Percentiles rank a stretch among this genome's conserved stretches.
Evolutionary conservation across 2,797 vertebrate genomes (phyloP).

Genomic region (Rhabdomys pumilio): DNA sequence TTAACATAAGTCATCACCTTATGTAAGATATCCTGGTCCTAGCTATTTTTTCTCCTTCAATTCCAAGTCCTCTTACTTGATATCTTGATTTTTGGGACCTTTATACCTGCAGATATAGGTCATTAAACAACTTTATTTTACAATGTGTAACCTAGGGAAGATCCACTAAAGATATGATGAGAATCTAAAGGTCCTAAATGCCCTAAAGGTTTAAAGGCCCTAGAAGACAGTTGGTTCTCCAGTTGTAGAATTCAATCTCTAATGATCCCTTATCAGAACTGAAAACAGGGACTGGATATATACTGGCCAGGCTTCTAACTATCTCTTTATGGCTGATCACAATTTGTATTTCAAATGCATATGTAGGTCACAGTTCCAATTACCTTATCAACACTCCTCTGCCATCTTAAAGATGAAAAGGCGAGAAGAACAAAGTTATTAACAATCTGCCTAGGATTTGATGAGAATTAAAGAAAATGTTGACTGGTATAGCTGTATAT

Average conservation of each 20-base stretch:
- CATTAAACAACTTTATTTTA: neutral
- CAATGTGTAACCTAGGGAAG: neutral
- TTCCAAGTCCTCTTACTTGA: too few species aligned
- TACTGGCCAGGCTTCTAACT: too few species aligned
- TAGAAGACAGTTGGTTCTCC: neutral
- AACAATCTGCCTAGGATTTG: neutral
- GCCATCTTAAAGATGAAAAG: neutral
- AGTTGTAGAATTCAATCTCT: neutral
- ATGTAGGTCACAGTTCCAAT: neutral
- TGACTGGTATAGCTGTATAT: neutral
- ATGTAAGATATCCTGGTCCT: neutral
- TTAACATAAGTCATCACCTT: neutral
- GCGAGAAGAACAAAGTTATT: neutral
- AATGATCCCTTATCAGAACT: neutral
- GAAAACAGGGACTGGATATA: neutral
- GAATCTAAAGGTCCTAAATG: too few species aligned
- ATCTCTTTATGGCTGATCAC: too few species aligned
- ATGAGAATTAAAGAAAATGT: neutral
- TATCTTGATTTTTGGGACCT: accelerated
- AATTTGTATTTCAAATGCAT: neutral
- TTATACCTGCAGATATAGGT: neutral
- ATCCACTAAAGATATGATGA: neutral
- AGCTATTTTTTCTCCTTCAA: neutral
- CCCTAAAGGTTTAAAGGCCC: too few species aligned
- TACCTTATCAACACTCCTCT: neutral